Percentiles rank a stretch among this genome's conserved stretches.
These are phyloP conservation scores for Trichonephila clavipes DNA, from an alignment of 1,140 invertebrate genomes.

Conservation along the genomic window DNA sequence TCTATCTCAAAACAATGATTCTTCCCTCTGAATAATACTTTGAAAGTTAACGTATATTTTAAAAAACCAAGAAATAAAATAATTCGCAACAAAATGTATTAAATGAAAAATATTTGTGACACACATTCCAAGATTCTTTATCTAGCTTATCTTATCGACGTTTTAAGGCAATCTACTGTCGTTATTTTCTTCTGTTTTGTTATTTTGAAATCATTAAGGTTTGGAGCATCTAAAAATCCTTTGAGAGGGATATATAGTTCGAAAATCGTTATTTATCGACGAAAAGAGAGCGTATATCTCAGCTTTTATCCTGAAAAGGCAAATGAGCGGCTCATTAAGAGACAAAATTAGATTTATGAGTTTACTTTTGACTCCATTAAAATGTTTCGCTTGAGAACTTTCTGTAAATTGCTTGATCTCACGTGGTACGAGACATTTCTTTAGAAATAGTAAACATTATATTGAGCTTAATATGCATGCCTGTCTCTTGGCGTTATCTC, in stretches of 20 bases:
- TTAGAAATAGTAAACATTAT: background rate
- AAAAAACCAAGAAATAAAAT: background rate
- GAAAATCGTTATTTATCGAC: conserved; percentile 7
- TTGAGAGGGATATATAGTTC: background rate
- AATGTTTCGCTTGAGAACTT: background rate
- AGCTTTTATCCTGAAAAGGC: background rate
- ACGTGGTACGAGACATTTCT: background rate
- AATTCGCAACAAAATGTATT: background rate
- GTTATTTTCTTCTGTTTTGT: background rate
- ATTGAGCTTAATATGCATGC: background rate
- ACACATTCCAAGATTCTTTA: background rate
- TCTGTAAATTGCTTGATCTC: background rate
- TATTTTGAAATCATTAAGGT: background rate
- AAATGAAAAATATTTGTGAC: background rate
- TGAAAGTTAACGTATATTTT: background rate
- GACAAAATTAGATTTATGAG: conserved; percentile 9
- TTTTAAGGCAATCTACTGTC: background rate
- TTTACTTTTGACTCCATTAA: conserved; percentile 22
- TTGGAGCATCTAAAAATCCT: background rate
- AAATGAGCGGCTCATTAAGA: background rate
- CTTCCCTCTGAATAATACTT: background rate
- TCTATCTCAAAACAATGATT: too few relatives aligned
- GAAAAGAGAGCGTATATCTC: background rate
- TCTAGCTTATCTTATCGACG: background rate
- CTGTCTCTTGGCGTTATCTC: background rate